Conservation (phyloP, 2,888 invertebrate genomes). For the Sphaerophoria rueppellii region DNA sequence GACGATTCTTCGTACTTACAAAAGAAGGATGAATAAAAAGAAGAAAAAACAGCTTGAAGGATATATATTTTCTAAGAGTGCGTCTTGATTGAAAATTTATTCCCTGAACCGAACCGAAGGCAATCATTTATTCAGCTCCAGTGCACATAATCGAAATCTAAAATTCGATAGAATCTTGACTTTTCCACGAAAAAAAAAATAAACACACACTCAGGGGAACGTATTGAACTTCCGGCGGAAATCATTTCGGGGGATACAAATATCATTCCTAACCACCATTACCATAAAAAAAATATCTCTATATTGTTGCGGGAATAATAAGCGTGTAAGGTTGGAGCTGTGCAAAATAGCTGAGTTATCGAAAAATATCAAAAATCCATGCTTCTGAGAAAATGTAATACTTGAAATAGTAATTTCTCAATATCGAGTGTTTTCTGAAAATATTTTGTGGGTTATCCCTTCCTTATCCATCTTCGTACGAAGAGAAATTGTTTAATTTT, state of each 20-base stretch:
- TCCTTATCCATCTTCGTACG: too few relatives aligned
- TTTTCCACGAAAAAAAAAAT: conserved; percentile 17
- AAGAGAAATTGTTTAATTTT: too few relatives aligned
- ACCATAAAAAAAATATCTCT: conserved; percentile 16
- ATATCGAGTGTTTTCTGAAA: not conserved
- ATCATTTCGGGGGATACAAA: conserved; percentile 57
- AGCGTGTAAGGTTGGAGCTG: conserved; percentile 22
- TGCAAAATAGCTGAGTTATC: conserved; percentile 44
- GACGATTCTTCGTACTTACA: not conserved
- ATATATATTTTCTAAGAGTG: conserved; percentile 63
- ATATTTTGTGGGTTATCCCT: too few relatives aligned
- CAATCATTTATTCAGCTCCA: conserved; percentile 71
- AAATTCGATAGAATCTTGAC: conserved; percentile 71
- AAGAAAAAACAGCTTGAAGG: conserved; percentile 30
- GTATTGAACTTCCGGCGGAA: conserved; percentile 64
- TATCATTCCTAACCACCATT: conserved; percentile 27
- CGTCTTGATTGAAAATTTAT: conserved; percentile 73
- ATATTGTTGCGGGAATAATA: conserved; percentile 30
- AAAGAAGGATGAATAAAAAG: conserved; percentile 16
- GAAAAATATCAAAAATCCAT: conserved; percentile 26
- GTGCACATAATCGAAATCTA: conserved; percentile 71
- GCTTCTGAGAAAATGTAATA: conserved; percentile 3
- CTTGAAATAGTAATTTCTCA: not conserved
- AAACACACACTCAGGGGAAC: conserved; percentile 39
- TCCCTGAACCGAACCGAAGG: conserved; percentile 72